These are phyloP conservation scores for Arvicola amphibius DNA, from an alignment of 2,797 vertebrate species.

Conservation along the genomic window DNA sequence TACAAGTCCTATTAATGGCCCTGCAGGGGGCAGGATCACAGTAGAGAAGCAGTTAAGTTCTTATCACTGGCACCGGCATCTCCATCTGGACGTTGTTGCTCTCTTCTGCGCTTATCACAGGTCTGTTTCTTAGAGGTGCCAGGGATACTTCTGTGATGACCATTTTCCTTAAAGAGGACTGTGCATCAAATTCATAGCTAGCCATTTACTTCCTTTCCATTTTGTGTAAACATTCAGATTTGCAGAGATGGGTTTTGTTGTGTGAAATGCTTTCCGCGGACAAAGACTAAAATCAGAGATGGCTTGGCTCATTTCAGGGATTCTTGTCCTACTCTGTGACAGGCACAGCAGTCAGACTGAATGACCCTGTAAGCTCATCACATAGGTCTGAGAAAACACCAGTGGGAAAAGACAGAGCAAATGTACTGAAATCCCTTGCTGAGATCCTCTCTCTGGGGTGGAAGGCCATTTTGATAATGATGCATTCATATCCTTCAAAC, in stretches of 20 bases:
- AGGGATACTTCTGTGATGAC: background rate
- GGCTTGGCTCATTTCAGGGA: background rate
- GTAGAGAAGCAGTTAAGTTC: background rate
- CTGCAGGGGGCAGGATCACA: background rate
- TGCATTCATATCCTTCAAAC: background rate
- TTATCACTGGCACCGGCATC: background rate
- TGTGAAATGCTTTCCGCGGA: background rate
- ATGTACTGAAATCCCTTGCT: background rate
- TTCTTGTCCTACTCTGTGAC: background rate
- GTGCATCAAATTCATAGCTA: background rate
- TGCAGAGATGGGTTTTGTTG: background rate
- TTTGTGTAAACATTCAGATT: background rate
- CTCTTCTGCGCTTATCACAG: background rate
- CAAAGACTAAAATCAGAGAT: background rate
- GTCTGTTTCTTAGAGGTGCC: background rate
- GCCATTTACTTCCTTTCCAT: background rate
- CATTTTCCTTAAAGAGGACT: constrained; percentile 19
- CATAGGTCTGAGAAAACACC: background rate
- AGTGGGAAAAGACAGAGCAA: background rate
- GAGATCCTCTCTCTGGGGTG: background rate
- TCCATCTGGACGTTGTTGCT: background rate
- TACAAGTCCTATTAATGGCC: background rate
- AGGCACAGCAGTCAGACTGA: background rate
- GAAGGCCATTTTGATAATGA: constrained; percentile 20
- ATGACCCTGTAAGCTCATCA: background rate